Evolutionary conservation across 2,113 vertebrate species (phyloP).

Genomic region (Pseudorectes ferrugineus): DNA sequence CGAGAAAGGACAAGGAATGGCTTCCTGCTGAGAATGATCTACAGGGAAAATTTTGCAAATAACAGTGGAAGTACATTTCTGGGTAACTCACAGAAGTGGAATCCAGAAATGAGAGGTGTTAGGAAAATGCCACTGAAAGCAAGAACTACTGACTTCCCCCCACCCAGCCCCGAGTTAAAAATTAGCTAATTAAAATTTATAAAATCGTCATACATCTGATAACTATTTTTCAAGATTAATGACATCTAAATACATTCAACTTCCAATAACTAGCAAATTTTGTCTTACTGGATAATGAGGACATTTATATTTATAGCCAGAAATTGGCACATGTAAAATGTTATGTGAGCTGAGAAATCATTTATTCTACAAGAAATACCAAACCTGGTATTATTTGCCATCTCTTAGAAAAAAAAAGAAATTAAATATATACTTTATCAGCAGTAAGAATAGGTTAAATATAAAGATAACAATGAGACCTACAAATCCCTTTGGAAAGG

Average conservation of each 20-base stretch:
- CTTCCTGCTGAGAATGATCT: background rate
- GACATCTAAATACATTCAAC: background rate
- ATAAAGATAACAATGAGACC: background rate
- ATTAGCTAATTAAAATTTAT: background rate
- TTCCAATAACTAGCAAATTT: background rate
- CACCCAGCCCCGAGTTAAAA: background rate
- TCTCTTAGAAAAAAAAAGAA: background rate
- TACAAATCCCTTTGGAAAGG: background rate
- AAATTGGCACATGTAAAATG: constrained; percentile 44
- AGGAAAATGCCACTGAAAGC: background rate
- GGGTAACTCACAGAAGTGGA: background rate
- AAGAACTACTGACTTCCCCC: background rate
- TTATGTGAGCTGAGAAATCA: background rate
- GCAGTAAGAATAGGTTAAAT: background rate
- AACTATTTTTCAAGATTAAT: background rate
- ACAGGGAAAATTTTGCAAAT: background rate
- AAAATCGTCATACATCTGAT: background rate
- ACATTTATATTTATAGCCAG: constrained; percentile 28
- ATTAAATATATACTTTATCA: background rate
- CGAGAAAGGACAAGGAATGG: background rate
- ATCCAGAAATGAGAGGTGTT: background rate
- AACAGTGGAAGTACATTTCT: background rate
- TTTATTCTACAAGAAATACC: background rate
- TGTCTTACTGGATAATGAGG: constrained; percentile 7
- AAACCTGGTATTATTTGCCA: background rate